Evolutionary conservation across 2,888 invertebrate species (phyloP).

Genomic region (Agrotis puta): DNA sequence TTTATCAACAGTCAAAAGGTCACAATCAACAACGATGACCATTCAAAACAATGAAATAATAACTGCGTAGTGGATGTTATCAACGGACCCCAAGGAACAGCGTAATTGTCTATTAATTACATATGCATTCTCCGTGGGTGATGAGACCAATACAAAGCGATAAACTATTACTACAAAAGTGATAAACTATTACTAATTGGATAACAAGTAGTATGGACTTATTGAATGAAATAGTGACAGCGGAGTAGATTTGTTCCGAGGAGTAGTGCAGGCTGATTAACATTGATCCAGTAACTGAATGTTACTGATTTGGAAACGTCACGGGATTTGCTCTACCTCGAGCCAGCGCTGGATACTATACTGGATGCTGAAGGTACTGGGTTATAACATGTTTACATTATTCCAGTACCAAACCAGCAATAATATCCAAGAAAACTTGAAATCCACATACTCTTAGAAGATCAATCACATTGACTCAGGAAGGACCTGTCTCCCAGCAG

Average conservation of each 20-base stretch:
- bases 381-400: too few species aligned
- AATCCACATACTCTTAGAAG: not conserved
- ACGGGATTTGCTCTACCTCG: too few species aligned
- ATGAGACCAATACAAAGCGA: constrained; percentile 30
- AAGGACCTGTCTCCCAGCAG: too few species aligned
- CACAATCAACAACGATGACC: constrained; percentile 59
- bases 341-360: too few species aligned
- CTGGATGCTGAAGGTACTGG: too few species aligned
- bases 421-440: too few species aligned
- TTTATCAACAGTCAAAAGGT: constrained; percentile 60
- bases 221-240: constrained; percentile 19
- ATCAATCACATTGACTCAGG: not conserved
- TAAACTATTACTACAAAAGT: constrained; percentile 10
- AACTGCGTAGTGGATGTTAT: constrained; percentile 61
- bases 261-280: not conserved
- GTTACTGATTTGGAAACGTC: too few species aligned
- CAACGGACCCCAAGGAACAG: constrained; percentile 49
- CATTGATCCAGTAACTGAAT: too few species aligned
- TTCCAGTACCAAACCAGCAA: too few species aligned
- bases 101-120: constrained; percentile 49
- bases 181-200: constrained; percentile 6
- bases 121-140: constrained; percentile 13
- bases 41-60: constrained; percentile 59
- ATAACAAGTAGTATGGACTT: constrained; percentile 11
- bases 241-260: not conserved